Conservation (phyloP, 1,140 invertebrate genomes). For the Leptinotarsa defecta region DNA sequence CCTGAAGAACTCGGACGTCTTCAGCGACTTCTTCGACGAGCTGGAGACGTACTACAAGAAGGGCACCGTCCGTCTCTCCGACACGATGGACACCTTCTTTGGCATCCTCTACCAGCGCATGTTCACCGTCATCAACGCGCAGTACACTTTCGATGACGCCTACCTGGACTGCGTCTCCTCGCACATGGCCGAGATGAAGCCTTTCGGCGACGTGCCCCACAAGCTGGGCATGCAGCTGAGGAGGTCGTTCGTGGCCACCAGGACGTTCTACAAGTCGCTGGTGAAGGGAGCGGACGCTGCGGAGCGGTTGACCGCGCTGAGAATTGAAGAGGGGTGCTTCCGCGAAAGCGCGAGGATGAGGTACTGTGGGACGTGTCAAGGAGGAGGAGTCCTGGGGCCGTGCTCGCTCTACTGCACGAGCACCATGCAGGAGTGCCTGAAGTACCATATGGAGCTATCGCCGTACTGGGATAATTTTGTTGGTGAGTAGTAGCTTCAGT, state of each 20-base stretch:
- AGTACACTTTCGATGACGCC: constrained; percentile 86
- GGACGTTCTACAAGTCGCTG: constrained; percentile 90
- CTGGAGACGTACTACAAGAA: constrained; percentile 87
- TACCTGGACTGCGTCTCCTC: constrained; percentile 81
- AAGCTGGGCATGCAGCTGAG: constrained; percentile 88
- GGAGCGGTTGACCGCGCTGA: constrained; percentile 80
- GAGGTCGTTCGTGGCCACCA: constrained; percentile 90
- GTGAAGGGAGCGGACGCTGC: constrained; percentile 82
- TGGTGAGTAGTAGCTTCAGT: constrained; percentile 64
- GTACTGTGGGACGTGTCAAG: constrained; percentile 83
- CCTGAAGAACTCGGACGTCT: constrained; percentile 90
- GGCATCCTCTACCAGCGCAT: constrained; percentile 91
- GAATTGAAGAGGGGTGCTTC: constrained; percentile 71
- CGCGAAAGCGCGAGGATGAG: constrained; percentile 82
- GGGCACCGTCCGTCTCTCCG: constrained; percentile 80
- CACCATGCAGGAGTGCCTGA: constrained; percentile 88
- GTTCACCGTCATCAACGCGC: constrained; percentile 91
- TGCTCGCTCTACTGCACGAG: constrained; percentile 89
- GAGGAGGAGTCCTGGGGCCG: constrained; percentile 67
- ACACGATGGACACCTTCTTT: constrained; percentile 92
- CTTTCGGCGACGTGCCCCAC: constrained; percentile 91
- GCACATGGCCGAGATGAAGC: constrained; percentile 89
- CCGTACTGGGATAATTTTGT: constrained; percentile 91
- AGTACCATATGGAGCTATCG: constrained; percentile 81
- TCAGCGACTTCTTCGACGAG: constrained; percentile 87